Conservation (phyloP, 2,113 vertebrate genomes). For the Hippocampus abdominalis region DNA sequence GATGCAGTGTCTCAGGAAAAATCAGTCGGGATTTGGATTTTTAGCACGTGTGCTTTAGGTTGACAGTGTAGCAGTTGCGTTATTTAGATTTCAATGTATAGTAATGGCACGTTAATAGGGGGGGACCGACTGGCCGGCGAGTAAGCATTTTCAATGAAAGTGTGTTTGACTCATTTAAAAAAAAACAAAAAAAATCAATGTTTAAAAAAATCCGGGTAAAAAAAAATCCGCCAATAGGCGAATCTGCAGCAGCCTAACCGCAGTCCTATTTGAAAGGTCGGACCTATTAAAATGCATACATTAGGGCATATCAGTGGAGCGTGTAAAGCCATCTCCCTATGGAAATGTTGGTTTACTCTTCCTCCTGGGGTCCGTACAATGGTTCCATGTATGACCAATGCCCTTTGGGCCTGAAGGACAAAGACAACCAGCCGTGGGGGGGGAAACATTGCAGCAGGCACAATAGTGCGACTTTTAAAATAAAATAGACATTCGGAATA, state of each 20-base stretch:
- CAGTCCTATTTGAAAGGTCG: conserved; percentile 25
- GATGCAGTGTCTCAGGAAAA: conserved; percentile 10
- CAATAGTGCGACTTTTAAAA: conserved; percentile 35
- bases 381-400: conserved; percentile 48
- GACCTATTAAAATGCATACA: conserved; percentile 59
- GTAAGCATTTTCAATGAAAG: no score
- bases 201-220: no score
- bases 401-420: conserved; percentile 66
- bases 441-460: neutral
- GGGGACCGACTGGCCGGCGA: no score
- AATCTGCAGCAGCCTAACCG: no score
- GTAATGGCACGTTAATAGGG: no score
- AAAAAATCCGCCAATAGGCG: no score
- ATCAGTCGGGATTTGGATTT: neutral
- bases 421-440: conserved; percentile 36
- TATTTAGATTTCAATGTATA: no score
- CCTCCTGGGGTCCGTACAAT: conserved; percentile 30
- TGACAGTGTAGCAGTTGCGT: neutral
- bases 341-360: conserved; percentile 60
- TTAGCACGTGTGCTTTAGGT: neutral
- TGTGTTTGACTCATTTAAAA: no score
- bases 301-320: conserved; percentile 44
- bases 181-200: no score
- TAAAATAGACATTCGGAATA: conserved; percentile 28
- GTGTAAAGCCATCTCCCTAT: conserved; percentile 49